Conservation (phyloP, 2,888 invertebrate genomes). For the Nebria salina region DNA sequence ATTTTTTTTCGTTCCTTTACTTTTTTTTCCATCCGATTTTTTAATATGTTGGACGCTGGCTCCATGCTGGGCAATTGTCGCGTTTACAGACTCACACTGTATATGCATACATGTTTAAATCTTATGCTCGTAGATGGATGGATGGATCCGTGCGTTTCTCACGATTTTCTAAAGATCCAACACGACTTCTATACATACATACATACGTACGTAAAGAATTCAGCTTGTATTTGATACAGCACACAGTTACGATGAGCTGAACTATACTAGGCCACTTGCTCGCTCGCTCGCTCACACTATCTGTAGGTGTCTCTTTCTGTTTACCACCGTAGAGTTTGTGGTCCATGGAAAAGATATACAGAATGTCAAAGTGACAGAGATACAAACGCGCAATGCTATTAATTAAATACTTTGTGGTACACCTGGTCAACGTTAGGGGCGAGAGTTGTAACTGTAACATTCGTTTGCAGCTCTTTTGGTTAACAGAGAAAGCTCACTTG, state of each 20-base stretch:
- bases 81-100: too few species aligned
- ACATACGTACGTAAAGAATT: neutral
- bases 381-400: slow-evolving; percentile 9
- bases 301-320: neutral
- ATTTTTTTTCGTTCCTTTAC: too few species aligned
- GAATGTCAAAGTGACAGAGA: slow-evolving; percentile 3
- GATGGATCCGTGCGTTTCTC: neutral
- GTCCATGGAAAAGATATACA: neutral
- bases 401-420: slow-evolving; percentile 27
- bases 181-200: neutral
- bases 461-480: neutral
- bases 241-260: neutral
- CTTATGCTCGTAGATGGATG: too few species aligned
- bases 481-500: neutral
- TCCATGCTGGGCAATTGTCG: too few species aligned
- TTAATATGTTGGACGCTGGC: neutral
- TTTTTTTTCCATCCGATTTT: neutral
- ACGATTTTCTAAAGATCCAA: too few species aligned
- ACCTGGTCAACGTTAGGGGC: slow-evolving; percentile 23
- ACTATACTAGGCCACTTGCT: neutral
- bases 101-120: too few species aligned
- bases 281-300: neutral
- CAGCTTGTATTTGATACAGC: neutral
- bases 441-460: neutral
- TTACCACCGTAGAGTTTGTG: neutral